These are phyloP conservation scores for Caenorhabditis remanei DNA, from an alignment of 1,140 invertebrate genomes.

Conservation along the genomic window DNA sequence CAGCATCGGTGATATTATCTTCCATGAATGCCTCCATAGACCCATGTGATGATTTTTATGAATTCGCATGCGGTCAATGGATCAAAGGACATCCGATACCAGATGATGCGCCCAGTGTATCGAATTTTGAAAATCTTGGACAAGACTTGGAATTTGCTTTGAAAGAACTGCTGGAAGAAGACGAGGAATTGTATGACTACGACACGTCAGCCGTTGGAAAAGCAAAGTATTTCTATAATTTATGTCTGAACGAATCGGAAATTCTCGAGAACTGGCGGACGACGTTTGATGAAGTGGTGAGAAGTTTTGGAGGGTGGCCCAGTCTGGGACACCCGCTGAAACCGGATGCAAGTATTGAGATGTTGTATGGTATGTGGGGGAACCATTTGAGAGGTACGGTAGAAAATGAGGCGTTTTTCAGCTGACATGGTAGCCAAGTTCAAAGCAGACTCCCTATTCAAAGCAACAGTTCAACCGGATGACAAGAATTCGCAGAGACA, in stretches of 20 bases:
- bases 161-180: slow-evolving; percentile 75
- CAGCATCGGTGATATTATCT: slow-evolving; percentile 76
- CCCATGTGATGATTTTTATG: slow-evolving; percentile 89
- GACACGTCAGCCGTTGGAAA: slow-evolving; percentile 73
- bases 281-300: slow-evolving; percentile 74
- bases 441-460: slow-evolving; percentile 75
- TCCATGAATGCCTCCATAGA: slow-evolving; percentile 79
- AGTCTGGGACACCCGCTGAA: slow-evolving; percentile 67
- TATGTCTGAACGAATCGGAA: slow-evolving; percentile 77
- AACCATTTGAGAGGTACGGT: neutral
- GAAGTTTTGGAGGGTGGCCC: slow-evolving; percentile 76
- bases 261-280: slow-evolving; percentile 73
- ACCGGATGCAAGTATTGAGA: slow-evolving; percentile 68
- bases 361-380: slow-evolving; percentile 69
- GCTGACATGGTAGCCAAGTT: slow-evolving; percentile 74
- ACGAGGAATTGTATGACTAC: slow-evolving; percentile 69
- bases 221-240: slow-evolving; percentile 77
- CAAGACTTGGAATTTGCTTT: slow-evolving; percentile 77
- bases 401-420: slow-evolving; percentile 14
- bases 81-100: slow-evolving; percentile 78
- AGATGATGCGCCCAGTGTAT: slow-evolving; percentile 78
- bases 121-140: slow-evolving; percentile 77
- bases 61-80: slow-evolving; percentile 84
- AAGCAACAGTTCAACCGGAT: slow-evolving; percentile 77
- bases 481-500: slow-evolving; percentile 78